Conservation (phyloP, 2,113 vertebrate species). For the Climacteris rufus region DNA sequence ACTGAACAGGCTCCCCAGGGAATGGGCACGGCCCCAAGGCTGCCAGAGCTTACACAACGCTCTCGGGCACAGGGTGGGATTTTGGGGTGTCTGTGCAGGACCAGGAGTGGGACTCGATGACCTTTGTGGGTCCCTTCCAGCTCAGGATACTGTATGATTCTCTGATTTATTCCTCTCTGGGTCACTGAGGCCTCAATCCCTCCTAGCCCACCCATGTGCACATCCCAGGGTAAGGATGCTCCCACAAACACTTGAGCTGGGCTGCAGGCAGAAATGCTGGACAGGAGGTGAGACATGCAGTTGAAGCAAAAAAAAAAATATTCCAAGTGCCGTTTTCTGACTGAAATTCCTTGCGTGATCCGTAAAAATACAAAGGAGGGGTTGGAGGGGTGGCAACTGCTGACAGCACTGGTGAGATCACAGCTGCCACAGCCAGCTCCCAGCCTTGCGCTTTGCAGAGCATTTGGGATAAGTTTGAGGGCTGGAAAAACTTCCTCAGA, state of each 20-base stretch:
- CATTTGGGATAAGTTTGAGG: not conserved
- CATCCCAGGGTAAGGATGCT: rapidly evolving
- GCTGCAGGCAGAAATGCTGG: not conserved
- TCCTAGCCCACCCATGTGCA: not conserved
- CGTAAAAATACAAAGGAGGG: not conserved
- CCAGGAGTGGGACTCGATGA: not conserved
- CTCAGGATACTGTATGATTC: not conserved
- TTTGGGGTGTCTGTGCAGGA: not conserved
- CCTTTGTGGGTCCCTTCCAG: not conserved
- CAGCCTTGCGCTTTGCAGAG: not conserved
- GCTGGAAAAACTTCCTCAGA: not conserved
- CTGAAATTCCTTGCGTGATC: not conserved
- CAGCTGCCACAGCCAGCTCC: not conserved
- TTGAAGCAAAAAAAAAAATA: not conserved
- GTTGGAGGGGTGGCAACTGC: not conserved
- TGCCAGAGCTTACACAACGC: rapidly evolving
- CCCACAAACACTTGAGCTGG: not conserved
- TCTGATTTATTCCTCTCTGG: not conserved
- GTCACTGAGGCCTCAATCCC: not conserved
- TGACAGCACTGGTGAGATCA: not conserved
- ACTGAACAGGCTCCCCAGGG: not conserved
- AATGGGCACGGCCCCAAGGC: not conserved
- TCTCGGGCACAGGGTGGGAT: not conserved
- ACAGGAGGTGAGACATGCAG: not conserved
- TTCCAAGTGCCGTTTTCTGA: not conserved